Conservation (phyloP, 2,888 invertebrate genomes). For the Myopa testacea region DNA sequence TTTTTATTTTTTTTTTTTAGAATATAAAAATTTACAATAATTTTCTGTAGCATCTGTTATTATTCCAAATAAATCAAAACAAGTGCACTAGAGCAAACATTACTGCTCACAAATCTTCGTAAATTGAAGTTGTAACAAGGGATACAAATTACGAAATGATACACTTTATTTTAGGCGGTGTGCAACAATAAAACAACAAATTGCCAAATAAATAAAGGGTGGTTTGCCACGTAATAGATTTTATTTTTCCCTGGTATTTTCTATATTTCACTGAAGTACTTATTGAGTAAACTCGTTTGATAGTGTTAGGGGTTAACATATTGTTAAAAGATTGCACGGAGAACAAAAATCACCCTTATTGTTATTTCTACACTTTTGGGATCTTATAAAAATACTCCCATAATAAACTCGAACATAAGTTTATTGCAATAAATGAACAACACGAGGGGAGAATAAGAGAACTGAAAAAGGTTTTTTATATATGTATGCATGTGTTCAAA, state of each 20-base stretch:
- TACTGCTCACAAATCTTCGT: slow-evolving; percentile 61
- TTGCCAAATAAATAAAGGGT: slow-evolving; percentile 68
- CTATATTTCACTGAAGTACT: slow-evolving; percentile 38
- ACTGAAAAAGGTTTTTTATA: slow-evolving; percentile 38
- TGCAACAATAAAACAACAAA: slow-evolving; percentile 67
- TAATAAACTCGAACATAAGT: slow-evolving; percentile 35
- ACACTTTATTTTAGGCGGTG: slow-evolving; percentile 66
- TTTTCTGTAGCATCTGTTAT: slow-evolving; percentile 65
- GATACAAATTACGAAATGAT: slow-evolving; percentile 63
- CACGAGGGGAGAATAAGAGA: slow-evolving; percentile 46
- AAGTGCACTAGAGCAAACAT: slow-evolving; percentile 59
- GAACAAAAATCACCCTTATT: slow-evolving; percentile 50
- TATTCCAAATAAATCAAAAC: slow-evolving; percentile 68
- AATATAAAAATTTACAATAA: slow-evolving; percentile 1
- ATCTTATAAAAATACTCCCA: slow-evolving; percentile 61
- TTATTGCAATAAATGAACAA: slow-evolving; percentile 53
- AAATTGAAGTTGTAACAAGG: slow-evolving; percentile 56
- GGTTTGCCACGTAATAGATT: slow-evolving; percentile 69
- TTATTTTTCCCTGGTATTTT: slow-evolving; percentile 54
- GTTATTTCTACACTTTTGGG: slow-evolving; percentile 61
- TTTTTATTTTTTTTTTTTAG: no score
- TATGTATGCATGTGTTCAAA: slow-evolving; percentile 17
- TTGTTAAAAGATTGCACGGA: slow-evolving; percentile 56
- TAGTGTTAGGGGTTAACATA: slow-evolving; percentile 65
- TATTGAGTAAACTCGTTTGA: slow-evolving; percentile 42